Evolutionary conservation across 2,888 invertebrate genomes (phyloP), one percentile per base, ranked within the genome.

Genomic region (Colostygia pectinataria): DNA sequence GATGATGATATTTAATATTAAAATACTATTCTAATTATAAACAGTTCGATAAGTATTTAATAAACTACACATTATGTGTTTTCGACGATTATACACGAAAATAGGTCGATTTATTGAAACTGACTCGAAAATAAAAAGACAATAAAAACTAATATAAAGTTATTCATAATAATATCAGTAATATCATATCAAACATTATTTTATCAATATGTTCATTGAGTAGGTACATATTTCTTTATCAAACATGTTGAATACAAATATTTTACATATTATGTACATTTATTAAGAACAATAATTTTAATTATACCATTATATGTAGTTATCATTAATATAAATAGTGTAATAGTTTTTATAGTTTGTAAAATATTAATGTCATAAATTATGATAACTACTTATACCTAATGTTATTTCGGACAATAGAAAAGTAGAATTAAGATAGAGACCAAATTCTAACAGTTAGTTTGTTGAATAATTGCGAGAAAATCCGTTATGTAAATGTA

Each of bases 381-480:
- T 65, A 65, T 72, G 78, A 82, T 77, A 79, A 77, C n/a, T n/a
- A n/a, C n/a, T n/a, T n/a, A n/a, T 82, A 80, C 63, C 56, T 28
- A 74, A 66, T 66, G 63, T 72, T 68, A 74, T 10, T 10, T 18
- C 9, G 60, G 74, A 82, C 76, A 80, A 82, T 81, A 82, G 65
- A 32, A 56, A 74, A 73, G 65, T 48, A 20, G 55, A 40, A 15
- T n/a, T 74, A 75, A 73, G 58, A 69, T 77, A 77, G 71, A 76
- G 83, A 83, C 83, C 79, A 83, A 77, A 65, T 57, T 61, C 51
- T 56, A 60, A 56, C 43, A 53, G 49, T 31, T 38, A 41, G 27
- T 42, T 45, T 15, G 29, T 33, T 12, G 8, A 54, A 40, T 10
- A 45, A 53, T n/a, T n/a, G n/a, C n/a, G 40, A 32, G 40, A 48